Conservation (phyloP, 2,888 invertebrate species). For the Amblyjoppa proteus region DNA sequence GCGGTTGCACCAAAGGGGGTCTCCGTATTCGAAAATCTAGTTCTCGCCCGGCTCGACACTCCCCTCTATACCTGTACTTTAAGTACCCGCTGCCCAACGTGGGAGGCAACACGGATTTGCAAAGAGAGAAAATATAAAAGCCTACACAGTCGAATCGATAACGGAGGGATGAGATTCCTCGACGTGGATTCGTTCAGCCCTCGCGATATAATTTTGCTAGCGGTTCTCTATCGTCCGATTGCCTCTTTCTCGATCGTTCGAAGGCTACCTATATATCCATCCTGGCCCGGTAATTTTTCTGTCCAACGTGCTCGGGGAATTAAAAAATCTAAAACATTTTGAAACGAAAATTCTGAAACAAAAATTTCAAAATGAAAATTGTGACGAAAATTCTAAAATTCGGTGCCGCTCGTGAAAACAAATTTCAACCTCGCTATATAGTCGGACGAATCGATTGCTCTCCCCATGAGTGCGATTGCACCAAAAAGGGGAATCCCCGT, state of each 20-base stretch:
- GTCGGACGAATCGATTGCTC: too few species aligned
- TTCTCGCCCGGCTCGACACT: background rate
- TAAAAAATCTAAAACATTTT: too few species aligned
- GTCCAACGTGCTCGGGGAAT: background rate
- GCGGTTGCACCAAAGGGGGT: background rate
- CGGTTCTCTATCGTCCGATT: background rate
- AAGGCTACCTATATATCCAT: background rate
- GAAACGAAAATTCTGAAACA: too few species aligned
- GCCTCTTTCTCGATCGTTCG: slow-evolving; percentile 17
- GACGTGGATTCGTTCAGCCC: slow-evolving; percentile 6
- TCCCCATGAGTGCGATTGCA: too few species aligned
- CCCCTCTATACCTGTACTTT: background rate
- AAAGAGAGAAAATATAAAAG: background rate
- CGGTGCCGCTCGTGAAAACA: too few species aligned
- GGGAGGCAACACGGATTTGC: background rate
- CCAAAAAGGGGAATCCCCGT: too few species aligned
- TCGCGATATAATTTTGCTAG: slow-evolving; percentile 4
- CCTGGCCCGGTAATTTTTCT: background rate
- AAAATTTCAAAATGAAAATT: too few species aligned
- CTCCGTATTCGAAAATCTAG: background rate
- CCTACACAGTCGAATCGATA: slow-evolving; percentile 38
- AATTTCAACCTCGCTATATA: too few species aligned
- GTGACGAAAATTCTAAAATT: too few species aligned
- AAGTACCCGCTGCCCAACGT: background rate
- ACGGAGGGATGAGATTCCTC: slow-evolving; percentile 30